phyloP scores from a whole-genome alignment of 2,797 vertebrate genomes.

The Eurystomus glaucurus region DNA sequence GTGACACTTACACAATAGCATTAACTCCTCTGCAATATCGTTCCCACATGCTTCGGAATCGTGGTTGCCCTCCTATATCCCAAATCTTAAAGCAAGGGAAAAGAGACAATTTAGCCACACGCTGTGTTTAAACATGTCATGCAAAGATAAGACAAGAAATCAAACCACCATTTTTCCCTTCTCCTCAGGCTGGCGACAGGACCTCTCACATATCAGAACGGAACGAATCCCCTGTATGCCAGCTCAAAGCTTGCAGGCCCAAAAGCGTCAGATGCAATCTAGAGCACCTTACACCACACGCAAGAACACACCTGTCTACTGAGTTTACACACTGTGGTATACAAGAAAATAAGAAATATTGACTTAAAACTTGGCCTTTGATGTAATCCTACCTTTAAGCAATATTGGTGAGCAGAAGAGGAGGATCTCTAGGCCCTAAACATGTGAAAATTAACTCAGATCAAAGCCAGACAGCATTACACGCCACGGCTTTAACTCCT shows the following conservation, averaged over 20 bases:
- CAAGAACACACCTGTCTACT: neutral
- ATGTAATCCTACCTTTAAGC: neutral
- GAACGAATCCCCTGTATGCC: neutral
- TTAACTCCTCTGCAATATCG: slow-evolving; percentile 98
- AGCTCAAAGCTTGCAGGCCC: neutral
- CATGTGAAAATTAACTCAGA: neutral
- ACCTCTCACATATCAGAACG: neutral
- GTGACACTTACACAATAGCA: slow-evolving; percentile 94
- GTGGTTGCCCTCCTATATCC: slow-evolving; percentile 98
- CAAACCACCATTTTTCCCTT: neutral
- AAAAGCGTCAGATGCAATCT: neutral
- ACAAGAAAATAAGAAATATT: neutral
- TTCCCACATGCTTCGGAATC: slow-evolving; percentile 99
- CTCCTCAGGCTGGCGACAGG: neutral
- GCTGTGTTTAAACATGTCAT: neutral
- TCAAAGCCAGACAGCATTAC: neutral
- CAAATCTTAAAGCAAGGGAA: slow-evolving; percentile 89
- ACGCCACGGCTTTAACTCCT: neutral
- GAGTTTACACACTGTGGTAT: neutral
- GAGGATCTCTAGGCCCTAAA: neutral
- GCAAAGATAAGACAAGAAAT: neutral
- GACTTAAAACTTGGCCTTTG: neutral
- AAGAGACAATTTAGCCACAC: neutral
- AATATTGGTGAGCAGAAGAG: neutral
- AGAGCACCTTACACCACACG: neutral